Evolutionary conservation across 37 sponge, comb jelly and placozoan genomes (phyloP), one percentile per base, ranked within the genome.

Genomic region (Axinella damicornis): DNA sequence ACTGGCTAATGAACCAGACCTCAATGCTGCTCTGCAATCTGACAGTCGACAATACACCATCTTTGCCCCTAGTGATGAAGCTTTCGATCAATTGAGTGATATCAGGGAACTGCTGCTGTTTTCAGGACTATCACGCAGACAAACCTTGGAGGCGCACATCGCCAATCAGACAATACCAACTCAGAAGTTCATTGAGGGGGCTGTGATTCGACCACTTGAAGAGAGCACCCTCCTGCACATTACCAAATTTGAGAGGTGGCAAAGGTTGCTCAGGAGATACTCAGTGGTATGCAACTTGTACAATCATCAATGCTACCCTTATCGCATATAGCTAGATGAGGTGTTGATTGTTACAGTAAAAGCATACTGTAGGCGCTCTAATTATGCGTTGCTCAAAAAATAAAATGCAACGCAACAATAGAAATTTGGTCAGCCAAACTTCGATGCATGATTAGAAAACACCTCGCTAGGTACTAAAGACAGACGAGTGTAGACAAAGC

Each of bases 41-140:
- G 30, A 65, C 15, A 28, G 9, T 4, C 21, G 22, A 56, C 58
- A 38, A 28, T 71, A 58, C 73, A 71, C 84, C 19, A 20, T 83
- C 27, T 83, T 83, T 83, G 75, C 75, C 40, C 84, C 76, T 19
- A 36, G 67, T 32, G 74, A 83, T 65, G 84, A 83, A 4, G 75
- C 71, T 1, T 27, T 83, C 27, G 40, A 24, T 28, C 36, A 13
- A 20, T 60, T 71, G 27, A 53, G n/a, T 16, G 72, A 54, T 82
- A 27, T 30, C 18, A 1, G 1, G 25, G 13, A 15, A 2, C n/a
- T 22, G 38, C 46, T 71, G 24, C 24, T 39, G 17, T 71, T 39
- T 52, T 19, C 12, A 12, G 55, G 12, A 15, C 14, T 58, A 6
- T 1, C 34, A 1, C 22, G 35, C 53, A 19, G 62, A 15, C 21